A percentile compares a stretch with the other conserved stretches of the same genome.
phyloP scores from a whole-genome alignment of 2,888 invertebrate species.

The Leptura quadrifasciata region DNA sequence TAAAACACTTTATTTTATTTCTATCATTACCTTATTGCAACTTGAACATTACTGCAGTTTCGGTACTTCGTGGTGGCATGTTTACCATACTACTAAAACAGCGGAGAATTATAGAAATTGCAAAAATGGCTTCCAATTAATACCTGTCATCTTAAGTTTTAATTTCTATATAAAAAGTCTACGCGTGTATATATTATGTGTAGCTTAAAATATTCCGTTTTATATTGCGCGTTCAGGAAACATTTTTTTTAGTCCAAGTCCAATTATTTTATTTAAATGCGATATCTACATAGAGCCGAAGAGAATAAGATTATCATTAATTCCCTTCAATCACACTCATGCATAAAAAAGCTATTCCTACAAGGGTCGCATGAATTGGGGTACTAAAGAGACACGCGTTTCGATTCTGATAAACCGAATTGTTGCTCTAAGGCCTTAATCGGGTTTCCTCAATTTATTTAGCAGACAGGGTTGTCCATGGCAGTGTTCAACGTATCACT shows the following conservation, averaged over 20 bases:
- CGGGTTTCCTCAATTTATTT: conserved; percentile 37
- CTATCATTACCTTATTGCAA: too few relatives aligned
- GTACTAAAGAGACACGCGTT: conserved; percentile 35
- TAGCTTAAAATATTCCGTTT: neutral
- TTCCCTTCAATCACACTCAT: conserved; percentile 45
- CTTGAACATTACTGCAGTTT: too few relatives aligned
- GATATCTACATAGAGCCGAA: conserved; percentile 38
- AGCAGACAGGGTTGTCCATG: conserved; percentile 15
- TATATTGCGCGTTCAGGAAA: neutral
- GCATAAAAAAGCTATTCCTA: conserved; percentile 46
- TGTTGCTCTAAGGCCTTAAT: conserved; percentile 32
- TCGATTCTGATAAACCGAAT: conserved; percentile 33
- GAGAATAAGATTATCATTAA: conserved; percentile 43
- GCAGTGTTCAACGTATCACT: neutral
- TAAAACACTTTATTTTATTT: too few relatives aligned
- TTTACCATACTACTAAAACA: too few relatives aligned
- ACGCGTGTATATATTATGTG: neutral
- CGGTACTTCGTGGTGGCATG: too few relatives aligned
- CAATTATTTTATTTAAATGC: conserved; percentile 48
- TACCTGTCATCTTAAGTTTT: too few relatives aligned
- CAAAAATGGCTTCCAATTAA: too few relatives aligned
- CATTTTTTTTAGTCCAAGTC: conserved; percentile 30
- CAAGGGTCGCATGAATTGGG: conserved; percentile 30
- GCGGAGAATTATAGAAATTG: too few relatives aligned
- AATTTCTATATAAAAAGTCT: too few relatives aligned